Conservation (phyloP, 2,888 invertebrate genomes). For the Spodoptera littoralis region DNA sequence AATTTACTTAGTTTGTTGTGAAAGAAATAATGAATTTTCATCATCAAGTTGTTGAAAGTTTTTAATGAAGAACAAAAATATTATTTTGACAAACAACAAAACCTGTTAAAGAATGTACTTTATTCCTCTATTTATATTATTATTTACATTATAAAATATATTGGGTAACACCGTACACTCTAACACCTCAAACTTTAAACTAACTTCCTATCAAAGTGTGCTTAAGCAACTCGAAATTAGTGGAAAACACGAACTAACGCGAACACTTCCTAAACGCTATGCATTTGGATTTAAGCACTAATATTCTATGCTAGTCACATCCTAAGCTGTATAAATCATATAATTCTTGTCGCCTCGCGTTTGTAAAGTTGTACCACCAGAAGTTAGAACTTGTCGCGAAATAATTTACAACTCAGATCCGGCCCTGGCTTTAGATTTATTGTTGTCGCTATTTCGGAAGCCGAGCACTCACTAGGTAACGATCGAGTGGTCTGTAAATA, state of each 20-base stretch:
- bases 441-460: constrained; percentile 57
- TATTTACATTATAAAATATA: constrained; percentile 4
- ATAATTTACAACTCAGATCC: constrained; percentile 58
- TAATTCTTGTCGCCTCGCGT: constrained; percentile 41
- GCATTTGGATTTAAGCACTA: constrained; percentile 51
- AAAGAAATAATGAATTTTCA: too few species aligned
- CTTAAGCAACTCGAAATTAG: constrained; percentile 45
- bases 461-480: constrained; percentile 56
- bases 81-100: too few species aligned
- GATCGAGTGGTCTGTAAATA: constrained; percentile 72
- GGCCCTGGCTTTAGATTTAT: constrained; percentile 60
- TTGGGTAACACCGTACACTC: constrained; percentile 2
- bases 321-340: constrained; percentile 49
- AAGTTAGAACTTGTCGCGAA: constrained; percentile 54
- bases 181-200: constrained; percentile 37
- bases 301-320: constrained; percentile 47
- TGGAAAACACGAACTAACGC: constrained; percentile 34
- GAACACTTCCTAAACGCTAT: constrained; percentile 43
- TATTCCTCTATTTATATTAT: not conserved
- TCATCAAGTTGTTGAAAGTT: too few species aligned
- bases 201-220: constrained; percentile 33
- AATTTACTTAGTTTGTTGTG: too few species aligned
- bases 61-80: too few species aligned
- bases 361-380: constrained; percentile 47
- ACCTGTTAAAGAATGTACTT: too few species aligned